These are phyloP conservation scores for Elaphurus davidianus DNA, from an alignment of 2,113 vertebrate genomes.

Conservation along the genomic window DNA sequence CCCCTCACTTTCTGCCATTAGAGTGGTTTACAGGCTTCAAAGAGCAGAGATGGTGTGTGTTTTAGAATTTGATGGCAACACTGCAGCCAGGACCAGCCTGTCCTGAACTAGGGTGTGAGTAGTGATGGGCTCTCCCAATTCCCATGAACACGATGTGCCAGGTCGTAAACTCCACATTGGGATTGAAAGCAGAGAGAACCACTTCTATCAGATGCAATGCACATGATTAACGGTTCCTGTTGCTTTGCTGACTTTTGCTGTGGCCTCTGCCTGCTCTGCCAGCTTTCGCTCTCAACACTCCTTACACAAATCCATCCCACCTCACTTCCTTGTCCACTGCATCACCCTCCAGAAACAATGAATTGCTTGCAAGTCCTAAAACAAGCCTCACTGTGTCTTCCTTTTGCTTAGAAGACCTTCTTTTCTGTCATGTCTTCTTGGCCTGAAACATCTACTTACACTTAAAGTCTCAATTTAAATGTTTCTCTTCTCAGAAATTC, in stretches of 20 bases:
- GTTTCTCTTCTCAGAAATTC: background rate
- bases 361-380: background rate
- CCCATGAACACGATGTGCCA: too few species aligned
- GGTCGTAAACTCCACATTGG: background rate
- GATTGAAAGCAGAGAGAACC: fast-evolving
- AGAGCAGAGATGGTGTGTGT: background rate
- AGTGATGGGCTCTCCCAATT: background rate
- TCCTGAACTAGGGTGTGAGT: background rate
- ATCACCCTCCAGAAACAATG: background rate
- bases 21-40: background rate
- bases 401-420: background rate
- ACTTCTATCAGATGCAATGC: too few species aligned
- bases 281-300: background rate
- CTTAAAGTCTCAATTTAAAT: background rate
- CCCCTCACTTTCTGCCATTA: background rate
- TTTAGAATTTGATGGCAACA: background rate
- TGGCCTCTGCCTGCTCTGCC: too few species aligned
- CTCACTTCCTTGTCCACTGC: too few species aligned
- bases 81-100: background rate
- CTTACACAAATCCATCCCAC: fast-evolving
- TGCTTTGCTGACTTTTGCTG: background rate
- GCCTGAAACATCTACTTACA: background rate
- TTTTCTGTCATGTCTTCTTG: background rate
- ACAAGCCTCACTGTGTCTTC: background rate
- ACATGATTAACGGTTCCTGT: fast-evolving